Evolutionary conservation across 1,140 invertebrate species (phyloP).

Genomic region (Pogonomyrmex californicus): DNA sequence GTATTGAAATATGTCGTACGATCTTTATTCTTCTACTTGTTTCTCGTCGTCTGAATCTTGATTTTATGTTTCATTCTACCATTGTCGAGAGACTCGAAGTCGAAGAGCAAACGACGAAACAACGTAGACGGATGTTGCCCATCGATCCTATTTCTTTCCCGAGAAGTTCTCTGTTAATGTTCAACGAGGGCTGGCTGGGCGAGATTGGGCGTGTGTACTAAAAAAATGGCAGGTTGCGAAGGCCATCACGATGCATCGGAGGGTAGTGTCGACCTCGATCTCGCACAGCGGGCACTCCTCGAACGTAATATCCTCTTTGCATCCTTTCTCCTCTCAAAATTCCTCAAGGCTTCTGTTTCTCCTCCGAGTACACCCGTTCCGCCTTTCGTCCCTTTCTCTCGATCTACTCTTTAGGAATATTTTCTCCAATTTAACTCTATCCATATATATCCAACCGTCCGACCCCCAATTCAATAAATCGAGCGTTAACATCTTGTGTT

Average conservation of each 20-base stretch:
- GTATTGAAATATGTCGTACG: not conserved
- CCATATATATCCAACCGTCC: not conserved
- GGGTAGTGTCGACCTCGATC: slow-evolving; percentile 35
- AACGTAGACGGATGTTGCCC: not conserved
- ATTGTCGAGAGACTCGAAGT: slow-evolving; percentile 37
- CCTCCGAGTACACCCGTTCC: slow-evolving; percentile 23
- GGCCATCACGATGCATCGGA: not conserved
- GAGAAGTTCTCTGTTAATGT: slow-evolving; percentile 13
- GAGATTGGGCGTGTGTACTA: slow-evolving; percentile 18
- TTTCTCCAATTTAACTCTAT: slow-evolving; percentile 8
- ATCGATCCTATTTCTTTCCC: not conserved
- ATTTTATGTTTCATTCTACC: not conserved
- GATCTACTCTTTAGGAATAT: slow-evolving; percentile 19
- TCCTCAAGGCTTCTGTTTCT: slow-evolving; percentile 9
- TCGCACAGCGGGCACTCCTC: slow-evolving; percentile 32
- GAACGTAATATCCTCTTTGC: slow-evolving; percentile 28
- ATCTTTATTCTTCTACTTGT: not conserved
- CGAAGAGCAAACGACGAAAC: slow-evolving; percentile 19
- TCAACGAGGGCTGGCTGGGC: slow-evolving; percentile 33
- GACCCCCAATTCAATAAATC: not conserved
- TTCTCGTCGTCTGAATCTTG: slow-evolving; percentile 27
- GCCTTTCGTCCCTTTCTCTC: not conserved
- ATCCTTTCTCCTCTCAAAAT: not conserved
- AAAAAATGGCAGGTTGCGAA: slow-evolving; percentile 10
- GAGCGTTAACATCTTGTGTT: slow-evolving; percentile 48